Percentiles rank a stretch among this genome's conserved stretches.
phyloP scores from a whole-genome alignment of 2,888 invertebrate genomes.

The Trissonchulus sp. region DNA sequence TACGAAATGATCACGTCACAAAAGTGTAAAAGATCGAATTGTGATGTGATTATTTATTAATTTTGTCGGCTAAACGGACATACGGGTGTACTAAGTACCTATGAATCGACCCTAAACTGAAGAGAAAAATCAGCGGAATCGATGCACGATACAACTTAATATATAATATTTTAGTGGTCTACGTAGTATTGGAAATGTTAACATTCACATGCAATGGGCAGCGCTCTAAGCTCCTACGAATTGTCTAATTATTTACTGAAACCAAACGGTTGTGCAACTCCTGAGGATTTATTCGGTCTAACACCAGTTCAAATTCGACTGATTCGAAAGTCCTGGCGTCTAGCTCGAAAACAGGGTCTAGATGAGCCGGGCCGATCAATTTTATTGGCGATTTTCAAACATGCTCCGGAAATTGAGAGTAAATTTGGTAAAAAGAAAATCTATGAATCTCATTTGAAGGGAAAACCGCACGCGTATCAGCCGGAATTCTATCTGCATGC shows the following conservation, averaged over 20 bases:
- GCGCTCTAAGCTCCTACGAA: conserved; percentile 10
- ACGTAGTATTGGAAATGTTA: too few relatives aligned
- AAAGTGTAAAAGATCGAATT: too few relatives aligned
- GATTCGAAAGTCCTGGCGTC: conserved; percentile 1
- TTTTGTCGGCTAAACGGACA: too few relatives aligned
- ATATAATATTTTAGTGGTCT: too few relatives aligned
- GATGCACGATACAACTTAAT: too few relatives aligned
- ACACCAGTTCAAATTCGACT: not conserved
- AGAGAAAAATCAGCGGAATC: too few relatives aligned
- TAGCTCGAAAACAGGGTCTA: conserved; percentile 19
- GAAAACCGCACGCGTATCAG: conserved; percentile 10
- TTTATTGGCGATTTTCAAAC: not conserved
- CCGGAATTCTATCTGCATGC: conserved; percentile 17
- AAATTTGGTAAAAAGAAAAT: conserved; percentile 7
- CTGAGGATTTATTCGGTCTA: not conserved
- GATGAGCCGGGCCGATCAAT: conserved; percentile 18
- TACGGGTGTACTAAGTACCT: too few relatives aligned
- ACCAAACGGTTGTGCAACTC: not conserved
- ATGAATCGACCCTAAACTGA: too few relatives aligned
- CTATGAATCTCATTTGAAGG: not conserved
- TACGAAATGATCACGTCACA: too few relatives aligned
- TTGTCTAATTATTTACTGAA: conserved; percentile 7
- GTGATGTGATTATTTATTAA: too few relatives aligned
- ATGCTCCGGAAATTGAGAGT: not conserved
- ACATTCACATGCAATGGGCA: conserved; percentile 19